Conservation (phyloP, 2,888 invertebrate genomes). For the Dimorphilus gyrociliatus region DNA sequence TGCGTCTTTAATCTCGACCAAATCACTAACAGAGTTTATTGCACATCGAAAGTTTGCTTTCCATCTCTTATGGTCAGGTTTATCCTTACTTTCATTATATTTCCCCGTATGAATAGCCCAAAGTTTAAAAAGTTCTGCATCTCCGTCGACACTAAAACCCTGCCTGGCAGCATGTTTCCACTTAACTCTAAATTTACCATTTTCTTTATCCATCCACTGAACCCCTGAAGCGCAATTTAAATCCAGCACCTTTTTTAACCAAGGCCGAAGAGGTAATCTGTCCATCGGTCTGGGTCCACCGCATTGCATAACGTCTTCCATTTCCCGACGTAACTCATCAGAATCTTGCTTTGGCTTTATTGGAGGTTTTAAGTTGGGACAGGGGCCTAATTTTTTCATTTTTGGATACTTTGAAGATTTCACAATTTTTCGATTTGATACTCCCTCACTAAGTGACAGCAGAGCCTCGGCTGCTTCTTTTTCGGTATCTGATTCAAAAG, state of each 20-base stretch:
- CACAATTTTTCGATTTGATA: too few relatives aligned
- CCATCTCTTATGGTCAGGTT: conserved; percentile 19
- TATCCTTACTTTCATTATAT: not conserved
- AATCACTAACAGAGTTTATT: conserved; percentile 26
- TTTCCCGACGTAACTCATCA: too few relatives aligned
- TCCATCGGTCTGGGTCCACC: not conserved
- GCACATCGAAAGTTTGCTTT: conserved; percentile 35
- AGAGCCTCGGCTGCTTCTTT: too few relatives aligned
- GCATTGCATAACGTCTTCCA: too few relatives aligned
- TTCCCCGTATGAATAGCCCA: conserved; percentile 30
- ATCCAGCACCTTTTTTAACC: conserved; percentile 20
- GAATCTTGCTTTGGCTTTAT: too few relatives aligned
- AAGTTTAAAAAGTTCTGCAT: conserved; percentile 20
- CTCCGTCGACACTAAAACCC: conserved; percentile 18
- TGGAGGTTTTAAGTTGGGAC: too few relatives aligned
- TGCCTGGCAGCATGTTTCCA: conserved; percentile 30
- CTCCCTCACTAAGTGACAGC: too few relatives aligned
- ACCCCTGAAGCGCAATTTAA: conserved; percentile 12
- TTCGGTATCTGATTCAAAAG: too few relatives aligned
- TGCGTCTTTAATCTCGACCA: conserved; percentile 16
- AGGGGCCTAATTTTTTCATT: too few relatives aligned
- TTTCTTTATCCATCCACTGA: conserved; percentile 16
- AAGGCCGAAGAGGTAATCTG: conserved; percentile 18
- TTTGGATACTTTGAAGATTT: too few relatives aligned
- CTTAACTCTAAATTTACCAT: conserved; percentile 18